Conservation (phyloP, 1,140 invertebrate genomes). For the silkworm (Bombyx mori) region DNA sequence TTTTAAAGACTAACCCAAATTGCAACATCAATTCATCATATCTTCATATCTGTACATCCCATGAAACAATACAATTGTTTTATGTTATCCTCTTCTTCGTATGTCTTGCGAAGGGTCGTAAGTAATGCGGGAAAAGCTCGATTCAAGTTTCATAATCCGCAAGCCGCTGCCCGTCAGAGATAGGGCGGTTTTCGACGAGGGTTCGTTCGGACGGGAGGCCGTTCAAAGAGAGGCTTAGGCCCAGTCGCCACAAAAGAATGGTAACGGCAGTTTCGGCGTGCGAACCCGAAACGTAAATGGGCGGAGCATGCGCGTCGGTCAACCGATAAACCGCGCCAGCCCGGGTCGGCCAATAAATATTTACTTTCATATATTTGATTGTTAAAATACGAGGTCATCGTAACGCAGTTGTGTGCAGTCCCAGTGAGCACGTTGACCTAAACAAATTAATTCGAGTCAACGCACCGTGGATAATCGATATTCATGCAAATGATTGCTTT, state of each 20-base stretch:
- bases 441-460: slow-evolving; percentile 32
- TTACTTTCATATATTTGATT: slow-evolving; percentile 38
- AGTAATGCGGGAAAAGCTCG: slow-evolving; percentile 20
- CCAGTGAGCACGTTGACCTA: slow-evolving; percentile 36
- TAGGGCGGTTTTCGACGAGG: slow-evolving; percentile 33
- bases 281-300: slow-evolving; percentile 27
- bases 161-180: slow-evolving; percentile 36
- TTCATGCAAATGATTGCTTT: slow-evolving; percentile 18
- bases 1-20: no score
- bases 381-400: slow-evolving; percentile 33
- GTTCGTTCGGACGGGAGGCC: slow-evolving; percentile 20
- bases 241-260: slow-evolving; percentile 25
- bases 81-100: neutral
- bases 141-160: slow-evolving; percentile 47
- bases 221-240: slow-evolving; percentile 28
- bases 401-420: slow-evolving; percentile 45
- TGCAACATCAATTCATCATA: no score
- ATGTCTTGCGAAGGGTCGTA: slow-evolving; percentile 8
- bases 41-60: neutral
- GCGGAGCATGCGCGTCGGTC: slow-evolving; percentile 21
- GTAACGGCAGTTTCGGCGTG: slow-evolving; percentile 10
- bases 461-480: slow-evolving; percentile 27
- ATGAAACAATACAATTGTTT: neutral
- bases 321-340: slow-evolving; percentile 25
- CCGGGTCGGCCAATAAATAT: slow-evolving; percentile 19